These are phyloP conservation scores for Hipposideros armiger DNA, from an alignment of 2,113 vertebrate species.

Conservation along the genomic window DNA sequence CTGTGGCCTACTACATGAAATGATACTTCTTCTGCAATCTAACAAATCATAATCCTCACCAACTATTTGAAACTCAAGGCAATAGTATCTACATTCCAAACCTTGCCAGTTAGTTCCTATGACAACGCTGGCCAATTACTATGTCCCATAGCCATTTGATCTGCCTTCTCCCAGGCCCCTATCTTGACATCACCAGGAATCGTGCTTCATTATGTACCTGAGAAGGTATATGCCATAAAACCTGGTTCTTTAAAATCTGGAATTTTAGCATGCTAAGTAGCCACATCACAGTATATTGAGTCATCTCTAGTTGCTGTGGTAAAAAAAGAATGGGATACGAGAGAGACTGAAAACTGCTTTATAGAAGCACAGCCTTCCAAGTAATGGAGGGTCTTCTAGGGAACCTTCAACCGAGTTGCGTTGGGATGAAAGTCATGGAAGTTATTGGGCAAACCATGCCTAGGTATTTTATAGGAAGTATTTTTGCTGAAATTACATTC, in stretches of 20 bases:
- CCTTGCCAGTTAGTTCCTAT: background rate
- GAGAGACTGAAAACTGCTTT: background rate
- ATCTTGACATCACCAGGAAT: background rate
- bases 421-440: background rate
- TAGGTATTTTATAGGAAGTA: background rate
- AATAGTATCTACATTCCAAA: background rate
- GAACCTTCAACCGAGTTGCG: background rate
- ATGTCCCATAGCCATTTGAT: background rate
- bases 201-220: background rate
- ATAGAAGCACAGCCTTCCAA: background rate
- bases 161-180: background rate
- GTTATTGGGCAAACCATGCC: background rate
- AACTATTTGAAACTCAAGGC: background rate
- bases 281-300: background rate
- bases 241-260: background rate
- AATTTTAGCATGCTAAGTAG: constrained; percentile 33
- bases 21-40: background rate
- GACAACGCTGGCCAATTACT: background rate
- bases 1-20: background rate
- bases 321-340: background rate
- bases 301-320: background rate
- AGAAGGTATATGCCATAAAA: background rate
- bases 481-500: background rate
- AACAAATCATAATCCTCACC: constrained; percentile 5
- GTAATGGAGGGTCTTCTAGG: background rate